These are phyloP conservation scores for Hirtodrosophila alboralis DNA, from an alignment of 2,888 invertebrate genomes.

Conservation along the genomic window DNA sequence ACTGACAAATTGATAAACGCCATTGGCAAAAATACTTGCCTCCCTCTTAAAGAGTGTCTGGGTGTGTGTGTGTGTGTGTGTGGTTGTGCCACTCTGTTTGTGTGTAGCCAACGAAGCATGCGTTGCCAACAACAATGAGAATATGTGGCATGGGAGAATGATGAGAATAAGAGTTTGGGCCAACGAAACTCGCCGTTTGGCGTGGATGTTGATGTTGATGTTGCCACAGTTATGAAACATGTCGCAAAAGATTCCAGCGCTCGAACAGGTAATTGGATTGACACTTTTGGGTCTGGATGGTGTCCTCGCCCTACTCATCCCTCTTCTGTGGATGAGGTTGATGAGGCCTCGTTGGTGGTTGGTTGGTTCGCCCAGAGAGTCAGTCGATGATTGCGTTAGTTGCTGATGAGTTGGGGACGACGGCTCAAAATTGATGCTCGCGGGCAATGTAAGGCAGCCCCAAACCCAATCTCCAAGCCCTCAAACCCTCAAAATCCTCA, in stretches of 20 bases:
- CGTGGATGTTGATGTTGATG: conserved; percentile 5
- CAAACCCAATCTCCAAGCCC: not conserved
- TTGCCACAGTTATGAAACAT: conserved; percentile 74
- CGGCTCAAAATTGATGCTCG: conserved; percentile 64
- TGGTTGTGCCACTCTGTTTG: conserved; percentile 32
- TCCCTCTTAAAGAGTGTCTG: not conserved
- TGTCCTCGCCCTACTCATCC: conserved; percentile 34
- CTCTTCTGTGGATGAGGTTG: conserved; percentile 65
- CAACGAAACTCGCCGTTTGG: conserved; percentile 38
- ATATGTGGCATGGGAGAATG: not conserved
- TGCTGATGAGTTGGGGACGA: conserved; percentile 60
- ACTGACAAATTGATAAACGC: conserved; percentile 76
- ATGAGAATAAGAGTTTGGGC: conserved; percentile 17
- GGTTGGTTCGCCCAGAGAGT: no score
- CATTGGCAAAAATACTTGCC: conserved; percentile 64
- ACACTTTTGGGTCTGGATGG: conserved; percentile 80
- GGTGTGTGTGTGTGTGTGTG: conserved; percentile 39
- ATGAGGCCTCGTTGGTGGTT: conserved; percentile 73
- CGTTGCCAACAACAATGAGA: conserved; percentile 44
- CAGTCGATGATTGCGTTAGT: conserved; percentile 79
- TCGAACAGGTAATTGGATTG: conserved; percentile 83
- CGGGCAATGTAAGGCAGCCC: conserved; percentile 48
- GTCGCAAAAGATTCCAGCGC: conserved; percentile 81
- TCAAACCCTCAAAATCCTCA: no score
- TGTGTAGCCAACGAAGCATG: conserved; percentile 67